These are phyloP conservation scores for Nycticorax nycticorax DNA, from an alignment of 2,113 vertebrate species.

Conservation along the genomic window DNA sequence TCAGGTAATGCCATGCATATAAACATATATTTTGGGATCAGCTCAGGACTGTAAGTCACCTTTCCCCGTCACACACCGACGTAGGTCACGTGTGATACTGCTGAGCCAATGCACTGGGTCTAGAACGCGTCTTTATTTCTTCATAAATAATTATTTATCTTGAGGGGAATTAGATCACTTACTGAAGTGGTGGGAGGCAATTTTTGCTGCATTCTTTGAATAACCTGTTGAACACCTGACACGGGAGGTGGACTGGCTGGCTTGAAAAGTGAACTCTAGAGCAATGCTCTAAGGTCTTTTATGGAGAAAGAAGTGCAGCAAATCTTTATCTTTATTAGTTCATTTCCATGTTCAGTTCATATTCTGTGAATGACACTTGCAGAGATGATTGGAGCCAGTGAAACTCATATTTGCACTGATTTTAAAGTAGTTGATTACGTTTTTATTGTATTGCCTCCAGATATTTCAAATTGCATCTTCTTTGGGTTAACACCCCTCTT, in stretches of 20 bases:
- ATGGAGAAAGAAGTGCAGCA: not conserved
- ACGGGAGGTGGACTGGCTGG: not conserved
- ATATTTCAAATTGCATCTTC: not conserved
- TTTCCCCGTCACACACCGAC: not conserved
- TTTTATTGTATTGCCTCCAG: not conserved
- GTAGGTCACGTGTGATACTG: not conserved
- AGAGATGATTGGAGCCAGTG: not conserved
- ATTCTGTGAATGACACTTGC: not conserved
- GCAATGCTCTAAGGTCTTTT: not conserved
- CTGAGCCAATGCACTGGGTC: rapidly evolving
- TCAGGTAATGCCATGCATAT: not conserved
- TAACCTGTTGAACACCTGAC: not conserved
- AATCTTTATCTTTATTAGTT: not conserved
- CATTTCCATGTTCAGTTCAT: not conserved
- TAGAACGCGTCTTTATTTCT: not conserved
- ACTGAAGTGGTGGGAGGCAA: not conserved
- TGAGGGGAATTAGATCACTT: not conserved
- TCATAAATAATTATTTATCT: not conserved
- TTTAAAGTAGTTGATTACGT: not conserved
- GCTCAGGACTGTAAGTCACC: not conserved
- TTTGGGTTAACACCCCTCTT: not conserved
- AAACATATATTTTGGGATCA: not conserved
- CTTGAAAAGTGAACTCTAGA: not conserved
- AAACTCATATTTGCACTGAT: not conserved
- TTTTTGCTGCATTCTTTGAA: not conserved